Evolutionary conservation across 1,140 invertebrate genomes (phyloP), one percentile per base, ranked within the genome.

Genomic region (Alviniconcha marisindica): DNA sequence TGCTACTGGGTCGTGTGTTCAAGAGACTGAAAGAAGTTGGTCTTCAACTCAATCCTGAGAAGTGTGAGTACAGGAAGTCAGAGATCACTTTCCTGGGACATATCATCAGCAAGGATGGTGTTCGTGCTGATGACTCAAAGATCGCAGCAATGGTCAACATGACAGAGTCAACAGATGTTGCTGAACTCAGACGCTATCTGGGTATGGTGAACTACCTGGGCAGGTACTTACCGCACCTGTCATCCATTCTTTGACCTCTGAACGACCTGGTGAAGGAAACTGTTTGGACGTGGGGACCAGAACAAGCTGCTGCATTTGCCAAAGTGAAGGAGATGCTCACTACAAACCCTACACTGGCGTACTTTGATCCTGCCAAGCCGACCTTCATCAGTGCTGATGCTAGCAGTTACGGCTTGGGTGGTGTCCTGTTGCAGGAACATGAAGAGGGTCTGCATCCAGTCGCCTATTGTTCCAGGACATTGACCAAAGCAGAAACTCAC

Each of bases 401-500:
- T 18, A 85, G 77, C 36, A 81, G 42, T 15, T 87, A 83, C 81
- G 87, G 88, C 24, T 54, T 89, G 31, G 86, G 87, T 18, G 86
- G 51, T 0, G 83, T 77, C 1, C 38, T 89, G 0, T 63, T 84
- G 3, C 87, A 87, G 51, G 48, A 86, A 63, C 76, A 73, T 0
- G 54, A 71, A 15, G 78, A 73, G 10, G 48, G 69, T 48, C n/a
- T 83, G 38, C 78, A 81, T 24, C 87, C 87, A 54, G 80, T 87
- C 0, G 84, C 83, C 40, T 88, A 76, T 81, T 81, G 56, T 77
- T 89, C 88, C 1, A 33, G 85, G n/a, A 84, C 83, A 40, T 54
- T 89, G 18, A 86, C 74, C 90, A 1, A 86, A 95, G 38, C 93
- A 12, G 93, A 95, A 86, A 84, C 88, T 84, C 93, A 92, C 71